These are phyloP conservation scores for Rhizoglyphus robini DNA, from an alignment of 1,140 invertebrate genomes.

Conservation along the genomic window DNA sequence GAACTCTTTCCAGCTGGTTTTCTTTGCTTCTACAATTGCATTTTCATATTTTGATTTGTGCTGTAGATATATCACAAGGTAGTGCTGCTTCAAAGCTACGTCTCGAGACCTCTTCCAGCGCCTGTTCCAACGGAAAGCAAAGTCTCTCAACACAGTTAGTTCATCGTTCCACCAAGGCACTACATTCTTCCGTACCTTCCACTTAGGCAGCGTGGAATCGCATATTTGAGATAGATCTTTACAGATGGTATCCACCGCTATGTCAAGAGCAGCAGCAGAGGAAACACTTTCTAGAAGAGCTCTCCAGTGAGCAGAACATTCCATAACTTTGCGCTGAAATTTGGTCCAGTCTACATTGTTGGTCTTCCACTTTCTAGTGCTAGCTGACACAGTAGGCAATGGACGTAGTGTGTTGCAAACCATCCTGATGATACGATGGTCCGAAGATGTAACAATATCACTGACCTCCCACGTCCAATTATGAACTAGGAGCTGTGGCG, in stretches of 20 bases:
- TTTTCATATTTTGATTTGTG: background rate
- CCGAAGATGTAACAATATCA: background rate
- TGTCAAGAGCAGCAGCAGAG: too few species aligned
- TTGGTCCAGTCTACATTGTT: too few species aligned
- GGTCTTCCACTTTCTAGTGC: too few species aligned
- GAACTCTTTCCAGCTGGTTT: background rate
- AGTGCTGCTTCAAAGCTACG: background rate
- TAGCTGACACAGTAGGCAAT: too few species aligned
- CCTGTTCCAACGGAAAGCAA: background rate
- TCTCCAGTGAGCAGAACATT: too few species aligned
- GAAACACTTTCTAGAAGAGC: too few species aligned
- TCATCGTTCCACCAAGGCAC: background rate
- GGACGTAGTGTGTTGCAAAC: too few species aligned
- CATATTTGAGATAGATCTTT: background rate
- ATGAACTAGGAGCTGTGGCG: background rate
- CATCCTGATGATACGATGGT: background rate
- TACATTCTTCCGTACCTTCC: too few species aligned
- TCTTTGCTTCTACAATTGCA: background rate
- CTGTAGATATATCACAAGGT: background rate
- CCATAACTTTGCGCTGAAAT: too few species aligned
- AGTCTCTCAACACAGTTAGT: background rate
- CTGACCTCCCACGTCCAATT: background rate
- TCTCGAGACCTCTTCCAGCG: background rate
- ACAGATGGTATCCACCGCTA: too few species aligned
- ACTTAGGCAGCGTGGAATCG: too few species aligned